Evolutionary conservation across 2,888 invertebrate genomes (phyloP).

Genomic region (Dione juno): DNA sequence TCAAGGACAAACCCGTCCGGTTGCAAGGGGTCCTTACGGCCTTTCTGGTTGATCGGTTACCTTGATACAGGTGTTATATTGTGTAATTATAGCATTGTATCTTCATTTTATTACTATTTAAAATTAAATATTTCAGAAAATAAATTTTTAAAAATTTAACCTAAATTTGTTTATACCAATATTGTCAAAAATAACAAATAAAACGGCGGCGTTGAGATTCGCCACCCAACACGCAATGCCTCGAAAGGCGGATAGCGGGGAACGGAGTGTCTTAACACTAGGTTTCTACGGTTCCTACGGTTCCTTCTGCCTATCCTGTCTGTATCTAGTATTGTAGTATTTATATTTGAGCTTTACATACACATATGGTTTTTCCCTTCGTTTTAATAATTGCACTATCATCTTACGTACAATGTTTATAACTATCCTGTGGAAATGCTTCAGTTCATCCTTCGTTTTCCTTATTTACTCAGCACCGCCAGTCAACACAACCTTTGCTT

Average conservation of each 20-base stretch:
- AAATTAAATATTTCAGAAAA: neutral
- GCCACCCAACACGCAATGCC: too few relatives aligned
- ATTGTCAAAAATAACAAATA: too few relatives aligned
- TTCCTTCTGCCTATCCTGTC: too few relatives aligned
- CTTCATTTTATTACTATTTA: neutral
- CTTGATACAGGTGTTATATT: slow-evolving; percentile 14
- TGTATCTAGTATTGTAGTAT: too few relatives aligned
- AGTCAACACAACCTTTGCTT: slow-evolving; percentile 1
- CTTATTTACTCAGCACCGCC: neutral
- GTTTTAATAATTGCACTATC: neutral
- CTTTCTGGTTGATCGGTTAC: slow-evolving; percentile 11
- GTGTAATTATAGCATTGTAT: neutral
- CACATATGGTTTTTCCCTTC: too few relatives aligned
- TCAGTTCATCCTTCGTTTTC: slow-evolving; percentile 6
- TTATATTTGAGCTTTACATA: too few relatives aligned
- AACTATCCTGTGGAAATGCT: neutral
- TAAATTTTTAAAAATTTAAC: too few relatives aligned
- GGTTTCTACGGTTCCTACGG: too few relatives aligned
- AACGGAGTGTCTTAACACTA: too few relatives aligned
- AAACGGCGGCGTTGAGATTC: too few relatives aligned
- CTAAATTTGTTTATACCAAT: too few relatives aligned
- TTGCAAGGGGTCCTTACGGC: slow-evolving; percentile 24
- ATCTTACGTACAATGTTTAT: neutral
- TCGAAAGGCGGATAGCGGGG: too few relatives aligned
- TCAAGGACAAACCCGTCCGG: slow-evolving; percentile 51